phyloP scores from a whole-genome alignment of 2,797 vertebrate species.

The Parauchenoglanis ngamensis region DNA sequence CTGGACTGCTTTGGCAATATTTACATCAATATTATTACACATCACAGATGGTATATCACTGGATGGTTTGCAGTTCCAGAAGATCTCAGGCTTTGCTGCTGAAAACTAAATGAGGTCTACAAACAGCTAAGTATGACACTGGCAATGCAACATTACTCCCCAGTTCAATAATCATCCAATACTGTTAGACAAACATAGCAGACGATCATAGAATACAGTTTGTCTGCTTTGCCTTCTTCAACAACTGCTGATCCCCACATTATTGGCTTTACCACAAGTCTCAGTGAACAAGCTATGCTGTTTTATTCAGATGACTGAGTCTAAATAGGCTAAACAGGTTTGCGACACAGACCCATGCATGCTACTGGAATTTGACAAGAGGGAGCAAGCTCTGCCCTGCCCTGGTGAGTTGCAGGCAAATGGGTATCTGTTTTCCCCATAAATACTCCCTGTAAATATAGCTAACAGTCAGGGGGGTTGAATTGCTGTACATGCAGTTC shows the following conservation, averaged over 20 bases:
- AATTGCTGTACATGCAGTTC: slow-evolving; percentile 42
- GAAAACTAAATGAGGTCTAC: neutral
- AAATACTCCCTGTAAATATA: slow-evolving; percentile 59
- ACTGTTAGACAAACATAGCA: neutral
- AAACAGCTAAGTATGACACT: neutral
- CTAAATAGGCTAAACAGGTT: slow-evolving; percentile 27
- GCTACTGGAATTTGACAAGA: slow-evolving; percentile 52
- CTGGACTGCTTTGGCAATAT: neutral
- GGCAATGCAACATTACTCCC: neutral
- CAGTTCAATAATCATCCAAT: neutral
- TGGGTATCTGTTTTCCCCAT: slow-evolving; percentile 42
- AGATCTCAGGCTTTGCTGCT: neutral
- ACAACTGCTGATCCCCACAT: neutral
- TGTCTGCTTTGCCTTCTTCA: neutral
- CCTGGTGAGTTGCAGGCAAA: slow-evolving; percentile 25
- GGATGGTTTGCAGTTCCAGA: neutral
- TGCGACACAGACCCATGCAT: slow-evolving; percentile 30
- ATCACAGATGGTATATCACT: neutral
- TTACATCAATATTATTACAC: neutral
- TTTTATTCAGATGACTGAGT: slow-evolving; percentile 42
- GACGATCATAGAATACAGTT: neutral
- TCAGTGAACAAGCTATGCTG: slow-evolving; percentile 29
- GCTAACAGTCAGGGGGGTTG: slow-evolving; percentile 39
- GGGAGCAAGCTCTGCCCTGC: slow-evolving; percentile 18
- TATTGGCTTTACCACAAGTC: slow-evolving; percentile 25